A percentile compares a stretch with the other conserved stretches of the same genome.
Evolutionary conservation across 2,888 invertebrate genomes (phyloP).

Genomic region (Caenorhabditis virilis): DNA sequence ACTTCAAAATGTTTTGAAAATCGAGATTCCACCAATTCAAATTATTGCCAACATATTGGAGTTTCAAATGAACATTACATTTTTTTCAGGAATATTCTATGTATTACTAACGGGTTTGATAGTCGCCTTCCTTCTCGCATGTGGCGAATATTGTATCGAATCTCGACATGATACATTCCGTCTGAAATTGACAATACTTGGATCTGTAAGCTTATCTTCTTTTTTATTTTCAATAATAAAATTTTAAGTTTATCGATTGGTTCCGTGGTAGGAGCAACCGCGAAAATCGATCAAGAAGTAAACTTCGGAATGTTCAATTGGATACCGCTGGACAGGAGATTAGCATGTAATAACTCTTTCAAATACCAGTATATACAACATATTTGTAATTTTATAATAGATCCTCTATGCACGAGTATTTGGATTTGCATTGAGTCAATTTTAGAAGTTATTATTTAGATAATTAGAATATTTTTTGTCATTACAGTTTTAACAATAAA

Average conservation of each 20-base stretch:
- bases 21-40: too few species aligned
- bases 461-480: slow-evolving; percentile 1
- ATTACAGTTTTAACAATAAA: slow-evolving; percentile 42
- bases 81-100: slow-evolving; percentile 62
- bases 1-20: too few species aligned
- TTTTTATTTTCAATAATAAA: background rate
- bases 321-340: slow-evolving; percentile 52
- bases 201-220: slow-evolving; percentile 37
- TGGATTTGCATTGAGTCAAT: background rate
- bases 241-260: slow-evolving; percentile 51
- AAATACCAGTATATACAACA: too few species aligned
- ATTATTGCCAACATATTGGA: too few species aligned
- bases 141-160: slow-evolving; percentile 63
- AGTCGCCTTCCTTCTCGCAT: slow-evolving; percentile 57
- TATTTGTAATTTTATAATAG: slow-evolving; percentile 9
- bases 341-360: too few species aligned
- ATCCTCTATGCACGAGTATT: background rate
- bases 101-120: slow-evolving; percentile 62
- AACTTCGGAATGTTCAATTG: slow-evolving; percentile 51
- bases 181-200: slow-evolving; percentile 55
- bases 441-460: background rate
- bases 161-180: slow-evolving; percentile 55
- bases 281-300: slow-evolving; percentile 34
- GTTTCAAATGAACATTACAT: too few species aligned
- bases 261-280: slow-evolving; percentile 25